Percentiles rank a stretch among this genome's conserved stretches.
Evolutionary conservation across 2,888 invertebrate genomes (phyloP).

Genomic region (Onthophagus sagittarius): DNA sequence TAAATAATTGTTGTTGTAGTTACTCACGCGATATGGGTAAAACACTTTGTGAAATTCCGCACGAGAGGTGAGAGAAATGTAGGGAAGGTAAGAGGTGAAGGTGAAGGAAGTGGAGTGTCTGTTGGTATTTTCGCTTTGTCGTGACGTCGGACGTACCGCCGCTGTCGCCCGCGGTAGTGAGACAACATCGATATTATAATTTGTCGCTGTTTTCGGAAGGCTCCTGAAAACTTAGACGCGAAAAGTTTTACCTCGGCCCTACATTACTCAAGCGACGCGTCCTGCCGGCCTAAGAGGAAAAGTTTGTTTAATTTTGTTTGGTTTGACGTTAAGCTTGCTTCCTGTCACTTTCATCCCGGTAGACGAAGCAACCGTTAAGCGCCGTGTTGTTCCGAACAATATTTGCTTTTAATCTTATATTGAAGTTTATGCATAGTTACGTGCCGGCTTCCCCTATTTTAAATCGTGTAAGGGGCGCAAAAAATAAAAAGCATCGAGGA

Average conservation of each 20-base stretch:
- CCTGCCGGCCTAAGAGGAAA: constrained; percentile 50
- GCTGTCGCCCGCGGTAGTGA: constrained; percentile 19
- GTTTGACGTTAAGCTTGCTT: constrained; percentile 51
- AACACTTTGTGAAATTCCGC: neutral
- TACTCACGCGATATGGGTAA: neutral
- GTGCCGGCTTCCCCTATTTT: neutral
- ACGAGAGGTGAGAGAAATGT: neutral
- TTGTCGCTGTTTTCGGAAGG: constrained; percentile 46
- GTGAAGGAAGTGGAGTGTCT: neutral
- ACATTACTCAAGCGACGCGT: constrained; percentile 33
- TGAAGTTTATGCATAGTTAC: constrained; percentile 45
- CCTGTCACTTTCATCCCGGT: constrained; percentile 48
- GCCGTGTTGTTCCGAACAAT: constrained; percentile 46
- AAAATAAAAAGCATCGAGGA: neutral
- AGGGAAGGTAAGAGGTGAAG: constrained; percentile 2
- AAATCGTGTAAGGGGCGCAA: neutral
- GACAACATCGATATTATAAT: constrained; percentile 48
- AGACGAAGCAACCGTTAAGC: constrained; percentile 39
- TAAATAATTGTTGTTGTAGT: too few species aligned
- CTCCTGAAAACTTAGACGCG: constrained; percentile 50
- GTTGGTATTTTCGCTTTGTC: constrained; percentile 1
- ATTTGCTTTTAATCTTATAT: constrained; percentile 41
- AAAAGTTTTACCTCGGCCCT: constrained; percentile 42
- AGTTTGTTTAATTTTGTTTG: constrained; percentile 52
- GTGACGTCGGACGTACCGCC: neutral